Conservation (phyloP, 2,797 vertebrate genomes). For the Gallinago nigripennis region DNA sequence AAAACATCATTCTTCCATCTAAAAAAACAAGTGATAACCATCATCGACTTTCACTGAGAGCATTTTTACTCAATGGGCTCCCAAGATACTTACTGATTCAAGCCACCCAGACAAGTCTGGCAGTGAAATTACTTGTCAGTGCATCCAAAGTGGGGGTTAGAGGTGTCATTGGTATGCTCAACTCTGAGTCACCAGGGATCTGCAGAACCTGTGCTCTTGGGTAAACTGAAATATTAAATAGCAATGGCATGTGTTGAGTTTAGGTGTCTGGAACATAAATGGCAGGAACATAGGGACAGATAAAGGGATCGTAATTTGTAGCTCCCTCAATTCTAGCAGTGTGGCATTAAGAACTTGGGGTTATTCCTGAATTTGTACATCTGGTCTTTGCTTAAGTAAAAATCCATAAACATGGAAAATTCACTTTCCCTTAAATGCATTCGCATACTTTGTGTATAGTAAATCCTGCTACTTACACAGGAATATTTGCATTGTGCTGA, state of each 20-base stretch:
- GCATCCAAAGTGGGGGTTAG: not conserved
- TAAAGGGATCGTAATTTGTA: not conserved
- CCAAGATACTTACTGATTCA: not conserved
- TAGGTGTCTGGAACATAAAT: not conserved
- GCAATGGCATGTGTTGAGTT: not conserved
- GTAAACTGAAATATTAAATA: not conserved
- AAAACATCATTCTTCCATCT: not conserved
- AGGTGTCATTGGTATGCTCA: accelerated
- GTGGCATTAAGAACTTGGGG: not conserved
- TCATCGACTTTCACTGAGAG: not conserved
- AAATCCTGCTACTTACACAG: not conserved
- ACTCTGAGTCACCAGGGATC: not conserved
- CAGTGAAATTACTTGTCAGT: not conserved
- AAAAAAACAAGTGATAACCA: not conserved
- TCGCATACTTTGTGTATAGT: not conserved
- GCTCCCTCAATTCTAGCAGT: not conserved
- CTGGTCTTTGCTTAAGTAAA: not conserved
- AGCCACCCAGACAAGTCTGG: not conserved
- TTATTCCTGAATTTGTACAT: not conserved
- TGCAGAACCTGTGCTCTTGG: not conserved
- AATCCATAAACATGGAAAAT: not conserved
- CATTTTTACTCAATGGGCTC: not conserved
- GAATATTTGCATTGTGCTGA: not conserved
- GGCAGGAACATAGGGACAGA: not conserved
- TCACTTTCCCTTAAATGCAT: not conserved